A percentile compares a stretch with the other conserved stretches of the same genome.
Evolutionary conservation across 2,888 invertebrate genomes (phyloP).

Genomic region (Baronia brevicornis): DNA sequence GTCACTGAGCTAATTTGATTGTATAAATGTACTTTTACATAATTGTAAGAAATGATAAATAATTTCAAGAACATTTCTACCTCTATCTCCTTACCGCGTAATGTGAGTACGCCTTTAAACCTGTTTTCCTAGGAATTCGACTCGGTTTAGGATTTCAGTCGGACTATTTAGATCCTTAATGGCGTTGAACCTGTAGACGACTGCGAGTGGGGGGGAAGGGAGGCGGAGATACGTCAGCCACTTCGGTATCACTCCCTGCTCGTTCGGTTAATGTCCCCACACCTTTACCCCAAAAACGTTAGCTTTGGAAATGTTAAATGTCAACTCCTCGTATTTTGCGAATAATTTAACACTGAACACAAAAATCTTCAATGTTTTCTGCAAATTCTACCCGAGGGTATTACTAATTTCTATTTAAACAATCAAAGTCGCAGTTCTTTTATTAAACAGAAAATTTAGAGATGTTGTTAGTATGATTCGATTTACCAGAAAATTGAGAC

Average conservation of each 20-base stretch:
- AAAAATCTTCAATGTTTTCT: constrained; percentile 21
- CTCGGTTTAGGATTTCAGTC: constrained; percentile 22
- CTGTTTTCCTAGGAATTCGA: constrained; percentile 35
- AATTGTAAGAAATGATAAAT: constrained; percentile 7
- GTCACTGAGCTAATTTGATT: too few species aligned
- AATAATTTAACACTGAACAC: constrained; percentile 37
- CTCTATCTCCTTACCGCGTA: constrained; percentile 3
- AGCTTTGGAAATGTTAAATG: constrained; percentile 40
- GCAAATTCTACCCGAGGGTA: not conserved
- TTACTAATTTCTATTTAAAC: constrained; percentile 5
- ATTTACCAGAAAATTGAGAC: constrained; percentile 6
- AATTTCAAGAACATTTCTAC: too few species aligned
- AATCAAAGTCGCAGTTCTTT: constrained; percentile 4
- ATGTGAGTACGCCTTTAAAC: constrained; percentile 17
- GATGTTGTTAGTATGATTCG: constrained; percentile 8
- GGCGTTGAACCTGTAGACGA: constrained; percentile 52
- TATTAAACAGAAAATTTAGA: constrained; percentile 5
- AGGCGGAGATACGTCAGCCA: constrained; percentile 35
- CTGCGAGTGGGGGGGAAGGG: constrained; percentile 17
- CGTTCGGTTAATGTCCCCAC: constrained; percentile 51
- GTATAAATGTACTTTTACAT: constrained; percentile 30
- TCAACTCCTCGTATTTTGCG: constrained; percentile 42
- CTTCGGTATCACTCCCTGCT: constrained; percentile 28
- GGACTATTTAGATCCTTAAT: constrained; percentile 44
- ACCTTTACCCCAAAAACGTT: constrained; percentile 43